Evolutionary conservation across 35 echinoderm and acorn worm genomes (phyloP).

Genomic region (Lytechinus pictus): DNA sequence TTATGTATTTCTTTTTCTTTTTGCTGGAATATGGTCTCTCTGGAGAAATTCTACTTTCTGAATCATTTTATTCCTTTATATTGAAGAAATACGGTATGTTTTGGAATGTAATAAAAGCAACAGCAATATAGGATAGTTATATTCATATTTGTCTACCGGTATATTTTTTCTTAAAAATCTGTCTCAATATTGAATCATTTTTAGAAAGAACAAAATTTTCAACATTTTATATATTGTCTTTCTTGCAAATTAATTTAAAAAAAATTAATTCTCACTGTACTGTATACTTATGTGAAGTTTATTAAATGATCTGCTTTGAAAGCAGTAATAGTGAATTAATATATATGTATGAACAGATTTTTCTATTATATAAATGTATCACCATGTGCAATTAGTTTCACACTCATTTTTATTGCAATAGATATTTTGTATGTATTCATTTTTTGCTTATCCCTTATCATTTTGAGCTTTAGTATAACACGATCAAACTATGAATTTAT

Average conservation of each 20-base stretch:
- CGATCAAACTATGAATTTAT: neutral
- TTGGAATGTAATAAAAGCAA: too few relatives aligned
- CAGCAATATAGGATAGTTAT: too few relatives aligned
- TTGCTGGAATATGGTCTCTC: neutral
- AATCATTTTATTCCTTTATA: neutral
- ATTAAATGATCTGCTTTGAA: neutral
- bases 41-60: neutral
- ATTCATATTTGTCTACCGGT: too few relatives aligned
- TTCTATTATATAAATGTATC: neutral
- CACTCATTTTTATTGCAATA: neutral
- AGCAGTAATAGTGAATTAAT: neutral
- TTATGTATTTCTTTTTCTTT: neutral
- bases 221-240: neutral
- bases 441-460: neutral
- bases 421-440: slow-evolving; percentile 18
- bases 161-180: too few relatives aligned
- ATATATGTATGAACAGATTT: neutral
- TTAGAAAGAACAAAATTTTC: neutral
- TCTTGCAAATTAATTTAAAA: neutral
- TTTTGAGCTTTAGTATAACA: neutral
- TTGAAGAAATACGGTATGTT: neutral
- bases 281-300: neutral
- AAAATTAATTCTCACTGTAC: neutral
- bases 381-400: neutral
- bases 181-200: too few relatives aligned